phyloP scores from a whole-genome alignment of 2,888 invertebrate species.

The Ochropacha duplaris region DNA sequence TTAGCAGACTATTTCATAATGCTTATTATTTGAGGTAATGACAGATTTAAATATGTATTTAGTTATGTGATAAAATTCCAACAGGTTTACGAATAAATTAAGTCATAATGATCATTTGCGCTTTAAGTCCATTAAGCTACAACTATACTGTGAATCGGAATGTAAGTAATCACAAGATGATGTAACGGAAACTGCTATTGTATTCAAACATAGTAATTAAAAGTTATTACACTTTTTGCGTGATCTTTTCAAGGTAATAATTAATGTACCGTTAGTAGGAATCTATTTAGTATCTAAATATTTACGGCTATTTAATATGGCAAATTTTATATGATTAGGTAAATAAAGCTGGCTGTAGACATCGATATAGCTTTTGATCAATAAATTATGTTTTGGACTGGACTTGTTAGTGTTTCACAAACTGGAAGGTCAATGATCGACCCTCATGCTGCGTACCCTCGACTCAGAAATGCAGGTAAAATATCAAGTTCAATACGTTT shows the following conservation, averaged over 20 bases:
- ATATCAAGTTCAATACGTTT: background rate
- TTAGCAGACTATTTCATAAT: constrained; percentile 22
- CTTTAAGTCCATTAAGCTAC: background rate
- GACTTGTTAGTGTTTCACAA: background rate
- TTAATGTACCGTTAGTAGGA: too few relatives aligned
- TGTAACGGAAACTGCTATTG: background rate
- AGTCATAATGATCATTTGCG: background rate
- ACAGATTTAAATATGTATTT: constrained; percentile 9
- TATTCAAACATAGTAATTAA: background rate
- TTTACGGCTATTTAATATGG: background rate
- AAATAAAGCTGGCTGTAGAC: background rate
- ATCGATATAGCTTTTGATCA: background rate
- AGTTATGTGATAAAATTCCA: background rate
- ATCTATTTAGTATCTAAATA: too few relatives aligned
- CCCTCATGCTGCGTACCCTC: background rate
- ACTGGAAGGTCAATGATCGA: background rate
- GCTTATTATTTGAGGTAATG: constrained; percentile 14
- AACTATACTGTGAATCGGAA: too few relatives aligned
- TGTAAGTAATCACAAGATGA: background rate
- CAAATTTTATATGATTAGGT: background rate
- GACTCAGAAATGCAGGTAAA: background rate
- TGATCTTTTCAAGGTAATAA: background rate
- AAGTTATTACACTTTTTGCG: background rate
- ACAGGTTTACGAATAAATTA: constrained; percentile 3
- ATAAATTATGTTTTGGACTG: background rate